Conservation (phyloP, 2,797 vertebrate genomes). For the Crocodylus rhombifer region DNA sequence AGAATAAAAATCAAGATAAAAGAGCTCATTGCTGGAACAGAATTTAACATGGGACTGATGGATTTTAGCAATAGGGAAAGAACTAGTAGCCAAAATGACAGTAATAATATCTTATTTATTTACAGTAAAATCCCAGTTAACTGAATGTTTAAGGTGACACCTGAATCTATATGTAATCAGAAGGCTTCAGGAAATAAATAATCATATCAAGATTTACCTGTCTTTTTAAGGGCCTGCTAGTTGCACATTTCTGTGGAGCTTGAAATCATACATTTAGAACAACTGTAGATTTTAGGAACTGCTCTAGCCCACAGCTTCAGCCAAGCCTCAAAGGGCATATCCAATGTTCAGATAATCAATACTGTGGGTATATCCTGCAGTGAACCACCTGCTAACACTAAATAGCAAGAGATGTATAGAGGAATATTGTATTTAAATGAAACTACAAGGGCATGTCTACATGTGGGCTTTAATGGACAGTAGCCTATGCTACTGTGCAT, state of each 20-base stretch:
- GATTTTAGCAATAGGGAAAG: slow-evolving; percentile 20
- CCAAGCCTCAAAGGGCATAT: background rate
- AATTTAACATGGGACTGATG: slow-evolving; percentile 33
- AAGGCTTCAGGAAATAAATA: background rate
- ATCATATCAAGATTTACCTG: background rate
- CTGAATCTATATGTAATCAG: slow-evolving; percentile 16
- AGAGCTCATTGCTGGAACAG: slow-evolving; percentile 39
- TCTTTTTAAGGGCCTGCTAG: background rate
- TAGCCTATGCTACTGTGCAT: too few species aligned
- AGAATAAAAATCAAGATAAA: slow-evolving; percentile 58
- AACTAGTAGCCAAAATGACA: slow-evolving; percentile 12
- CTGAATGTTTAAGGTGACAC: background rate
- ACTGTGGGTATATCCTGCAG: background rate
- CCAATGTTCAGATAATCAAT: background rate
- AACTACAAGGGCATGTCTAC: background rate
- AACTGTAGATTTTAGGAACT: background rate
- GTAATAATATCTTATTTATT: slow-evolving; percentile 40
- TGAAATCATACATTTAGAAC: too few species aligned
- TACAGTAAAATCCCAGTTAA: slow-evolving; percentile 29
- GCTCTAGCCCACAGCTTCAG: background rate
- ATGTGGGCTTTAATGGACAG: too few species aligned
- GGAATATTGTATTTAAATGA: background rate
- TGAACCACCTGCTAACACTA: background rate
- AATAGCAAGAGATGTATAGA: background rate
- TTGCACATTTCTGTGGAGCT: background rate